Base-by-base conservation (phyloP, 2,888 invertebrate species). In the Colletes collaris region DNA sequence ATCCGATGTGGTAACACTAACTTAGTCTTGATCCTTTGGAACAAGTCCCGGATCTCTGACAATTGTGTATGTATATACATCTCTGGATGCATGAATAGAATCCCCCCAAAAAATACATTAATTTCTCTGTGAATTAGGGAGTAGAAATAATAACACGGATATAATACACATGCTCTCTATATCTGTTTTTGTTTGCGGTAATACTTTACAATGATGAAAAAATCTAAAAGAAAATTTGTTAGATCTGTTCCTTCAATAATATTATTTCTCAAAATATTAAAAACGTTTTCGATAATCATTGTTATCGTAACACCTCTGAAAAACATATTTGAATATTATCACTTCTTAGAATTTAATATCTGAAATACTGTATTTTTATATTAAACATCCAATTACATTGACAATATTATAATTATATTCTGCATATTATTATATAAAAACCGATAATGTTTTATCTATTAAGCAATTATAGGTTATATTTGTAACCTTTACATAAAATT, bases 381-480 rank as follows among this genome's bases (percentile, higher is more conserved):
- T 58, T 59, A 52, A 50, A 40, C 8, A 50, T 60, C 11, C 4
- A 52, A 70, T 16, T 63, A 37, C 11, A 19, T 27, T 16, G 4
- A 13, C 13, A 11, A 10, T 50, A 44, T 11, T 50, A 40, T 27
- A 1, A 56, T n/a, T 46, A 69, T 55, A 8, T 46, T 70, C 7
- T 19, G 16, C 16, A 19, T 40, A 40, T 75, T 55, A 10, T 10
- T 52, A 1, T 27, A 44, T 58, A 52, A 65, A 27, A 19, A 56
- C 63, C 6, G 4, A 46, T 35, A 65, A 40, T 13, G 11, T 11
- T 62, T 13, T 16, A 16, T 46, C 0, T 8, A 10, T n/a, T 55
- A 27, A 0, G 13, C 5, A 16, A 37, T 40, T 65, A 27, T 55
- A 66, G 76, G 76, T 77, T 68, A 77, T 68, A 46, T 19, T 60